Evolutionary conservation across 1,140 invertebrate species (phyloP).

Genomic region (Aleiodes sp.): DNA sequence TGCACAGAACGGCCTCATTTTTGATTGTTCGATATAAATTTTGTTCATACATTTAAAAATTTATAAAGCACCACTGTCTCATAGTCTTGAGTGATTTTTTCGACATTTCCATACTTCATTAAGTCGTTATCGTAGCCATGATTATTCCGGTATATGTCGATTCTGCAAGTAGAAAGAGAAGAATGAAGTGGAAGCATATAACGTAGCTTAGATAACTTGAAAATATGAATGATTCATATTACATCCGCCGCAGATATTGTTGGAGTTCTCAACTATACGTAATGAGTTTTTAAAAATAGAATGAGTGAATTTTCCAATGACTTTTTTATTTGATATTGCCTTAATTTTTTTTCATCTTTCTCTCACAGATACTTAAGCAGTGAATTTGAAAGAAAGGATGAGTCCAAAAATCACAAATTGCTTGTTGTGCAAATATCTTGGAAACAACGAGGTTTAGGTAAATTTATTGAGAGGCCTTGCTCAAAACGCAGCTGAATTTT

Average conservation of each 20-base stretch:
- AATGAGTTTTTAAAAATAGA: neutral
- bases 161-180: slow-evolving; percentile 20
- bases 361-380: neutral
- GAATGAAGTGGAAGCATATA: neutral
- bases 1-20: too few species aligned
- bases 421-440: too few species aligned
- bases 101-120: neutral
- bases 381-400: too few species aligned
- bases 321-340: neutral
- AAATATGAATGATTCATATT: slow-evolving; percentile 16
- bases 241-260: neutral
- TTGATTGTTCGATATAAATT: too few species aligned
- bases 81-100: slow-evolving; percentile 14
- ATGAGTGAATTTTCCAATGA: neutral
- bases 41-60: slow-evolving; percentile 48
- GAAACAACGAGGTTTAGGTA: too few species aligned
- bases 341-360: neutral
- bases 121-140: neutral
- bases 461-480: too few species aligned
- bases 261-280: too few species aligned
- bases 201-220: neutral
- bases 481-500: too few species aligned
- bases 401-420: too few species aligned
- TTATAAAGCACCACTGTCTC: slow-evolving; percentile 44
- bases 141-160: slow-evolving; percentile 21